phyloP scores from a whole-genome alignment of 2,888 invertebrate genomes.

The Anthophora plumipes region DNA sequence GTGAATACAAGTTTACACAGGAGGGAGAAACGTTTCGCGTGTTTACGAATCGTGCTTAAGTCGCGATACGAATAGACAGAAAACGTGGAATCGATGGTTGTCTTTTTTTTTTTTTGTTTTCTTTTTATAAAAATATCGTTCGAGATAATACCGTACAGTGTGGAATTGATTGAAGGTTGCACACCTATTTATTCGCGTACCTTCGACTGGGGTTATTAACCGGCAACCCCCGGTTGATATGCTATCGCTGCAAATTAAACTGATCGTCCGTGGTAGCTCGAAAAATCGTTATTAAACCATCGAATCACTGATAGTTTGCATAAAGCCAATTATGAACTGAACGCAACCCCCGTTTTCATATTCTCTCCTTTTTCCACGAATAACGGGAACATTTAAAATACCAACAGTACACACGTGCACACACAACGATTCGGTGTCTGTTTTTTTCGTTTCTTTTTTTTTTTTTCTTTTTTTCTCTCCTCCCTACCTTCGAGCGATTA shows the following conservation, averaged over 20 bases:
- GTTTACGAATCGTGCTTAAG: too few species aligned
- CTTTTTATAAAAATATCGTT: slow-evolving; percentile 6
- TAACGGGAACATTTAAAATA: slow-evolving; percentile 19
- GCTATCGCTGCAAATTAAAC: slow-evolving; percentile 42
- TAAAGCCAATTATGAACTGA: slow-evolving; percentile 49
- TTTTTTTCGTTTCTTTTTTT: not conserved
- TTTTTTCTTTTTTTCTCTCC: not conserved
- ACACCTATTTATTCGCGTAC: slow-evolving; percentile 29
- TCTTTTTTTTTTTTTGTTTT: too few species aligned
- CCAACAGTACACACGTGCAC: too few species aligned
- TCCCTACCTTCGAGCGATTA: too few species aligned
- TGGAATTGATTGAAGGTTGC: slow-evolving; percentile 5
- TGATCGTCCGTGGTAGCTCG: slow-evolving; percentile 16
- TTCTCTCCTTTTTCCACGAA: not conserved
- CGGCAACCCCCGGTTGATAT: slow-evolving; percentile 17
- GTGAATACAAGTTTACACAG: too few species aligned
- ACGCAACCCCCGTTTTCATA: slow-evolving; percentile 28
- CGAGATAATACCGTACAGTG: not conserved
- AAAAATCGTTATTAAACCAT: slow-evolving; percentile 53
- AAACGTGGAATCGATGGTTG: too few species aligned
- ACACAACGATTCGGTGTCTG: too few species aligned
- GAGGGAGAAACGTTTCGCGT: too few species aligned
- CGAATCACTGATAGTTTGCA: slow-evolving; percentile 41
- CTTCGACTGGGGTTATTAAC: slow-evolving; percentile 48
- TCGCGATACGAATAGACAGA: too few species aligned